Base-by-base conservation (phyloP, 2,797 vertebrate species). In the Agapornis canus region DNA sequence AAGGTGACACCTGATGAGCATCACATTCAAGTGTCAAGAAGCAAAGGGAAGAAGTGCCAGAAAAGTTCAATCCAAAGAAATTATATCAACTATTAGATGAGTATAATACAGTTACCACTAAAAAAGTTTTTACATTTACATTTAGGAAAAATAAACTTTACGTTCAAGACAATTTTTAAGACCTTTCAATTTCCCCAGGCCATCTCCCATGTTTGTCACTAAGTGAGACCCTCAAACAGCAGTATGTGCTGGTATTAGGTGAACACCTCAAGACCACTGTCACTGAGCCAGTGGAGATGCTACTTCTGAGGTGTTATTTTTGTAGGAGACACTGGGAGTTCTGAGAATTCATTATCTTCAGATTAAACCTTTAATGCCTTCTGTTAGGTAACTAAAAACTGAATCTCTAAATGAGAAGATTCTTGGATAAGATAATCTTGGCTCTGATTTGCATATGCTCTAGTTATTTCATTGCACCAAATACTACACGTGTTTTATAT, bases 11-110 rank as follows among this genome's bases (percentile, higher is more conserved):
- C 86, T 86, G 78, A 95, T 63, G 85, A 95, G 79, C 48, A 78
- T 73, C 60, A 32, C 59, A 71, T 91, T 97, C 70, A 84, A 71
- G 75, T 94, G 95, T 94, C 96, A 96, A 95, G 89, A 94, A 97
- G 94, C 89, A 86, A 47, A 70, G 89, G 96, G 92, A 71, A 97
- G 91, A 93, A 77, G 79, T 96, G 91, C 73, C 95, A 94, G 90
- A 90, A 70, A 89, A 69, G 40, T 85, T 91, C 22, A 76, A 71
- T 75, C 76, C 6, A 2, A 94, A 95, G 82, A 94, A 92, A 82
- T 83, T 48, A 6, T 42, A 68, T 90, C 90, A 84, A 89, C 84
- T 94, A 87, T 94, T 96, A 94, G 64, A 86, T 10, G 42, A 89
- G 31, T 61, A 40, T 52, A 72, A 43, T 37, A 51, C 63, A 81